Percentiles rank a stretch among this genome's conserved stretches.
phyloP scores from a whole-genome alignment of 2,797 vertebrate genomes.

The Chrysocyon brachyurus region DNA sequence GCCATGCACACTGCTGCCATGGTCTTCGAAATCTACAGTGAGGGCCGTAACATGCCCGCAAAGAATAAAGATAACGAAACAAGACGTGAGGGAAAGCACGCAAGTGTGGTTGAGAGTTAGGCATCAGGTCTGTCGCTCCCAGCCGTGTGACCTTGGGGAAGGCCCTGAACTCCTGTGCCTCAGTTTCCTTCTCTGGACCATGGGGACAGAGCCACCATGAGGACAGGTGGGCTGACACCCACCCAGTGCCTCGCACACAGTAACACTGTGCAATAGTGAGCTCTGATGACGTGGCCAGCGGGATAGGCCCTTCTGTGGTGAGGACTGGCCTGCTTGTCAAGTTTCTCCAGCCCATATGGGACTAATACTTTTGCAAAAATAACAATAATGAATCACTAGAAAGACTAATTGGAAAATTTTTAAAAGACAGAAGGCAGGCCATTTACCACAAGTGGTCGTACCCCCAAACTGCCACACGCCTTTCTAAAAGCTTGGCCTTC shows the following conservation, averaged over 20 bases:
- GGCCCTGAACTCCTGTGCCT: background rate
- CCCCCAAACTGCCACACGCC: accelerated
- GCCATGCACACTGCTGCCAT: accelerated
- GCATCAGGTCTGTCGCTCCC: background rate
- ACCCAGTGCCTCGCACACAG: accelerated
- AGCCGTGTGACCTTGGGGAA: background rate
- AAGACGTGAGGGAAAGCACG: background rate
- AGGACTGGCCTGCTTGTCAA: background rate
- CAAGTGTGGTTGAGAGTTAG: background rate
- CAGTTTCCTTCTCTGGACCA: no score
- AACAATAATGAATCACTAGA: background rate
- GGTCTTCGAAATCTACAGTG: background rate
- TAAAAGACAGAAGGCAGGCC: background rate
- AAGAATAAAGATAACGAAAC: background rate
- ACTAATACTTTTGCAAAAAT: background rate
- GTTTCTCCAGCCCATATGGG: background rate
- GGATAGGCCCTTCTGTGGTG: accelerated
- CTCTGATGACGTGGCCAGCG: accelerated
- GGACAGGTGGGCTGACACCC: accelerated
- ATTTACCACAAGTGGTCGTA: no score
- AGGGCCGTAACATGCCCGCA: no score
- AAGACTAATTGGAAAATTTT: background rate
- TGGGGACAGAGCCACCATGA: accelerated
- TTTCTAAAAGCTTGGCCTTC: no score
- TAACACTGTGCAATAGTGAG: accelerated